These are phyloP conservation scores for Empidonax traillii DNA, from an alignment of 2,113 vertebrate species.

Conservation along the genomic window DNA sequence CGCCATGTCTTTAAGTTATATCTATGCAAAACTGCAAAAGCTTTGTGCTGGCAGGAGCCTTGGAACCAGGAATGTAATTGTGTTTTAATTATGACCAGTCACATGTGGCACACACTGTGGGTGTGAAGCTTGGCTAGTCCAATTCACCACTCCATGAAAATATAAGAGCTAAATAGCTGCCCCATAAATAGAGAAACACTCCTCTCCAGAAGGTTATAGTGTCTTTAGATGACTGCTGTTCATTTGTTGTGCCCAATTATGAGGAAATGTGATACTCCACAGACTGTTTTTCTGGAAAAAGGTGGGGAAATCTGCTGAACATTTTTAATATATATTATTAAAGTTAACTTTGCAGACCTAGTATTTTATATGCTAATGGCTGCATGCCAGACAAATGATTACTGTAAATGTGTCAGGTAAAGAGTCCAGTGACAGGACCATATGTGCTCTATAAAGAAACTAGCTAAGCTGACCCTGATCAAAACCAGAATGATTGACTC, in stretches of 20 bases:
- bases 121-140: not conserved
- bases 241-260: slow-evolving; percentile 13
- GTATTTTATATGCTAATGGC: slow-evolving; percentile 23
- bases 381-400: slow-evolving; percentile 35
- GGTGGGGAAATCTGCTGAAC: not conserved
- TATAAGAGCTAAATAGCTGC: not conserved
- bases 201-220: not conserved
- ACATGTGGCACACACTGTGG: not conserved
- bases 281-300: slow-evolving; percentile 32
- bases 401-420: slow-evolving; percentile 51
- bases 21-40: not conserved
- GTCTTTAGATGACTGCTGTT: not conserved
- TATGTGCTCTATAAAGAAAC: slow-evolving; percentile 33
- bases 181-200: slow-evolving; percentile 16
- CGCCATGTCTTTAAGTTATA: not conserved
- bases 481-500: slow-evolving; percentile 47
- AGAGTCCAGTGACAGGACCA: slow-evolving; percentile 60
- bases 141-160: not conserved
- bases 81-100: slow-evolving; percentile 23
- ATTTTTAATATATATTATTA: slow-evolving; percentile 49
- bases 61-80: slow-evolving; percentile 31
- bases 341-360: slow-evolving; percentile 23
- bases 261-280: slow-evolving; percentile 6
- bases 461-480: slow-evolving; percentile 25
- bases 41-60: not conserved